These are phyloP conservation scores for Gobio gobio DNA, from an alignment of 2,113 vertebrate genomes.

Conservation along the genomic window DNA sequence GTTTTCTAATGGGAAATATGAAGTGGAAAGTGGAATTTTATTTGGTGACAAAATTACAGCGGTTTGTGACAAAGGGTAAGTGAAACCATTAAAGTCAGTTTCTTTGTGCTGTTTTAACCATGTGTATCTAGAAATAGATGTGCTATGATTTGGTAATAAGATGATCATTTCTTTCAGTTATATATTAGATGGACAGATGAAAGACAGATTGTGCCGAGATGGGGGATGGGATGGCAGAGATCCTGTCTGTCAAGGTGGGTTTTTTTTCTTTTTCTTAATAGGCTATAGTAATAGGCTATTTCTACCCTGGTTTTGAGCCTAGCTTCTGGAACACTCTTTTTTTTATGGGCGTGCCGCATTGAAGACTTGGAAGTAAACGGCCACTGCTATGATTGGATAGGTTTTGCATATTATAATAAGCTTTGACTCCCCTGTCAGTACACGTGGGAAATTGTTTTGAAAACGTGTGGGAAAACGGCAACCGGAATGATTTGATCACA, in stretches of 20 bases:
- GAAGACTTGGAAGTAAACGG: too few relatives aligned
- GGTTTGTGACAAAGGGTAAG: constrained; percentile 54
- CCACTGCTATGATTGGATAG: too few relatives aligned
- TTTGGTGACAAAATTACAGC: constrained; percentile 49
- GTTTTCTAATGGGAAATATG: neutral
- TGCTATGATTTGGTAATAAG: neutral
- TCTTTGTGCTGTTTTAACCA: neutral
- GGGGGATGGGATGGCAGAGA: constrained; percentile 41
- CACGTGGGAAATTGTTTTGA: too few relatives aligned
- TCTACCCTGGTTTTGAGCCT: too few relatives aligned
- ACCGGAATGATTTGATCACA: too few relatives aligned
- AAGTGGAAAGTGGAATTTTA: neutral
- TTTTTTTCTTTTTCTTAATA: neutral
- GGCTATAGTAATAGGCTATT: too few relatives aligned
- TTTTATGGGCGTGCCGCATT: too few relatives aligned
- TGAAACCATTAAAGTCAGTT: neutral
- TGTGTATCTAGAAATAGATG: neutral
- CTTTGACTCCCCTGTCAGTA: too few relatives aligned
- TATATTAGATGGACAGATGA: fast-evolving
- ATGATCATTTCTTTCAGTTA: constrained; percentile 29
- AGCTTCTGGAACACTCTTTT: too few relatives aligned
- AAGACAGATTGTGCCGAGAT: fast-evolving
- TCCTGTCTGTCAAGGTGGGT: constrained; percentile 65
- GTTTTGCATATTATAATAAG: too few relatives aligned
- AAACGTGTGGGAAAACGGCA: too few relatives aligned